Evolutionary conservation across 2,888 invertebrate genomes (phyloP).

Genomic region (Tenthredo amoena): DNA sequence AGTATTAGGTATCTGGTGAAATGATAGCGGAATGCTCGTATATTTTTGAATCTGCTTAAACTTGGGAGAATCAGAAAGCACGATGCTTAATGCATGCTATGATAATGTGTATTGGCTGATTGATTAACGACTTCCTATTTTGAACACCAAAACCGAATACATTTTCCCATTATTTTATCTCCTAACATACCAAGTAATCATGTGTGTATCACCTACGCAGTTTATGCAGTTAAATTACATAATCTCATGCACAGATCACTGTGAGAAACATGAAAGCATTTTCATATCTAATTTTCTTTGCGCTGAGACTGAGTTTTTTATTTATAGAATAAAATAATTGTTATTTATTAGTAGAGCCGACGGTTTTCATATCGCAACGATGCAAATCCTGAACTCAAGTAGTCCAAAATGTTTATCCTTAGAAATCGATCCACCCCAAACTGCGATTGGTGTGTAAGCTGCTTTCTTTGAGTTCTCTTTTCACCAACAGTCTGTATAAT

Average conservation of each 20-base stretch:
- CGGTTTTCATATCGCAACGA: neutral
- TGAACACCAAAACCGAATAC: neutral
- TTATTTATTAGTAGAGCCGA: neutral
- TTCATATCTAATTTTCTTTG: neutral
- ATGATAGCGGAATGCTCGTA: slow-evolving; percentile 1
- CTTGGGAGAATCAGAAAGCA: slow-evolving; percentile 18
- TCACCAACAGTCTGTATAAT: neutral
- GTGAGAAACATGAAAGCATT: neutral
- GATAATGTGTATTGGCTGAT: neutral
- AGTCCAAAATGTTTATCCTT: neutral
- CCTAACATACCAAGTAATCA: neutral
- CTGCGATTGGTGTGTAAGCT: neutral
- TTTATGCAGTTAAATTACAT: neutral
- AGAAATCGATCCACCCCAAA: neutral
- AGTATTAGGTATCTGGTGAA: neutral
- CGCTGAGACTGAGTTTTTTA: neutral
- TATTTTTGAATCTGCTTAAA: neutral
- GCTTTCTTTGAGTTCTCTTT: neutral
- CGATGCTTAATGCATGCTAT: slow-evolving; percentile 25
- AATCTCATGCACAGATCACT: neutral
- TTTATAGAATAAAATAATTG: neutral
- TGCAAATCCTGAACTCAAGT: neutral
- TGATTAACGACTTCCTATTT: neutral
- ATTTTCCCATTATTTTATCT: neutral
- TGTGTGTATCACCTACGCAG: neutral